phyloP scores from a whole-genome alignment of 2,797 vertebrate genomes.

The Periophthalmus magnuspinnatus region DNA sequence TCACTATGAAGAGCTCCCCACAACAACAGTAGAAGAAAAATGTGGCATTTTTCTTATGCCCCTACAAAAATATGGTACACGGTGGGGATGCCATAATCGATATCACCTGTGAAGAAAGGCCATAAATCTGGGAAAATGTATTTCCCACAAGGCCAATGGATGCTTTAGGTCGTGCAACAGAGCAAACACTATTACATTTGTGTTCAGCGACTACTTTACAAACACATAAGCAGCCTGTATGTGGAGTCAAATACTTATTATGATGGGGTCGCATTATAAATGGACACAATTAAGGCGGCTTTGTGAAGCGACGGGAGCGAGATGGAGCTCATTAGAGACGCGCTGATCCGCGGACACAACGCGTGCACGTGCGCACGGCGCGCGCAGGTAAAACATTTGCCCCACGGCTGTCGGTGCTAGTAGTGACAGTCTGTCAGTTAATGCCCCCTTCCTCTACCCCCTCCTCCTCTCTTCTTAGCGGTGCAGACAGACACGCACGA shows the following conservation, averaged over 20 bases:
- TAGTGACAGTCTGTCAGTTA: constrained; percentile 50
- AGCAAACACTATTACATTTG: constrained; percentile 40
- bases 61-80: constrained; percentile 51
- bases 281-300: constrained; percentile 63
- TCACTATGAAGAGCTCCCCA: constrained; percentile 49
- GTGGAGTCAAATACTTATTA: constrained; percentile 58
- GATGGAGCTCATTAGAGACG: constrained; percentile 65
- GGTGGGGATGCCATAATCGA: constrained; percentile 58
- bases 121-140: constrained; percentile 67
- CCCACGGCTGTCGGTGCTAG: constrained; percentile 46
- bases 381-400: constrained; percentile 61
- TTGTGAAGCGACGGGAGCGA: constrained; percentile 56
- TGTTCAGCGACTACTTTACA: constrained; percentile 20
- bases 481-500: constrained; percentile 39
- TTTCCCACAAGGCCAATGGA: constrained; percentile 56
- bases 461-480: constrained; percentile 23
- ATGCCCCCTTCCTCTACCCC: constrained; percentile 24
- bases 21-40: constrained; percentile 55
- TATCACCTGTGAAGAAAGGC: constrained; percentile 55
- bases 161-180: constrained; percentile 42
- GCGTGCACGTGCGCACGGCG: constrained; percentile 38
- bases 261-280: constrained; percentile 60
- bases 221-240: constrained; percentile 24
- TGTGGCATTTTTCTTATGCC: constrained; percentile 49
- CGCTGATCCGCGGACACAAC: constrained; percentile 50